phyloP scores from a whole-genome alignment of 92 coral and sea anemone species.

The Parazoanthus swiftii region DNA sequence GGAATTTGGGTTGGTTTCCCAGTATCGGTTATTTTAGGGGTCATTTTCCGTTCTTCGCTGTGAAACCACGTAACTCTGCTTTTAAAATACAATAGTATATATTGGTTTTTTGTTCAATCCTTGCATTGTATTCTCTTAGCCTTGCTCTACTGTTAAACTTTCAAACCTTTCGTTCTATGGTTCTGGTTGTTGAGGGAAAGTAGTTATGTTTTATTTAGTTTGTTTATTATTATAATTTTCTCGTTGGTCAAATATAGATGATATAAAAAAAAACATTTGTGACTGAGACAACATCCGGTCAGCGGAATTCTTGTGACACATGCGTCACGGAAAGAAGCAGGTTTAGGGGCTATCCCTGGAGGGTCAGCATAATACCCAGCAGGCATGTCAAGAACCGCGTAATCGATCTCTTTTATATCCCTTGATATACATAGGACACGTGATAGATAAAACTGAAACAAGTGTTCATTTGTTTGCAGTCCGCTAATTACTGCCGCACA shows the following conservation, averaged over 20 bases:
- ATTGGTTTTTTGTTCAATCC: not conserved
- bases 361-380: no score
- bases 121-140: not conserved
- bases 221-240: not conserved
- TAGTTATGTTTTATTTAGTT: no score
- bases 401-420: not conserved
- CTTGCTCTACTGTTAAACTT: not conserved
- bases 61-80: no score
- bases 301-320: no score
- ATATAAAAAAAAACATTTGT: no score
- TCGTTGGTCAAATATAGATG: not conserved
- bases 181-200: not conserved
- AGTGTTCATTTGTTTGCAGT: slow-evolving; percentile 45
- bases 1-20: no score
- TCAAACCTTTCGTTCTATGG: not conserved
- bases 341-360: no score
- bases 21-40: no score
- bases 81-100: no score
- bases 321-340: no score
- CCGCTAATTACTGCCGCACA: slow-evolving; percentile 96
- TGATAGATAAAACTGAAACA: not conserved
- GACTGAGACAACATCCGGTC: no score
- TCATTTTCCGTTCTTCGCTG: no score
- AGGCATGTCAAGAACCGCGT: not conserved
- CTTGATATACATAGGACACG: not conserved